These are phyloP conservation scores for Erynnis tages DNA, from an alignment of 2,888 invertebrate species.

Conservation along the genomic window DNA sequence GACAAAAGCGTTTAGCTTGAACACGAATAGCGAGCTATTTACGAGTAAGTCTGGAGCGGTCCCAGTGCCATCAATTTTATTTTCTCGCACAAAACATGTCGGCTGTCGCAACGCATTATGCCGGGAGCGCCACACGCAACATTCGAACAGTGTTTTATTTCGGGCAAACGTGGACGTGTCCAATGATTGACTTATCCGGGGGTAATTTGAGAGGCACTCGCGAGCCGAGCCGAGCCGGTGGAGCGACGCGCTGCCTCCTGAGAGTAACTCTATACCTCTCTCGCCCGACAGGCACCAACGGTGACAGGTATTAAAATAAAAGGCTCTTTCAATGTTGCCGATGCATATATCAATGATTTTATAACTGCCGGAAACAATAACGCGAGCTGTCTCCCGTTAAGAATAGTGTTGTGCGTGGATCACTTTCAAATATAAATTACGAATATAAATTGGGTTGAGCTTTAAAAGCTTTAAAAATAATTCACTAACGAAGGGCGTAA, in stretches of 20 bases:
- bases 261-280: slow-evolving; percentile 55
- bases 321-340: slow-evolving; percentile 38
- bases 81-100: slow-evolving; percentile 81
- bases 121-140: slow-evolving; percentile 74
- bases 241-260: slow-evolving; percentile 44
- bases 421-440: no score
- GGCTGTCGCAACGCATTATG: slow-evolving; percentile 79
- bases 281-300: slow-evolving; percentile 30
- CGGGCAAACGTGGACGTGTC: slow-evolving; percentile 67
- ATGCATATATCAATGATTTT: slow-evolving; percentile 33
- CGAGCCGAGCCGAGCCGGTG: slow-evolving; percentile 35
- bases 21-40: slow-evolving; percentile 75
- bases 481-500: no score
- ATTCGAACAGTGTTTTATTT: slow-evolving; percentile 76
- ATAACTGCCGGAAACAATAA: slow-evolving; percentile 33
- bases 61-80: slow-evolving; percentile 78
- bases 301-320: slow-evolving; percentile 64
- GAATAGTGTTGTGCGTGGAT: not conserved
- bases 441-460: not conserved
- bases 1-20: slow-evolving; percentile 76
- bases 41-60: slow-evolving; percentile 69
- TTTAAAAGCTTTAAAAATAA: no score
- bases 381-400: slow-evolving; percentile 5
- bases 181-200: slow-evolving; percentile 82
- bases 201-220: slow-evolving; percentile 78